Evolutionary conservation across 2,888 invertebrate species (phyloP).

Genomic region (Eristalinus sepulchralis): DNA sequence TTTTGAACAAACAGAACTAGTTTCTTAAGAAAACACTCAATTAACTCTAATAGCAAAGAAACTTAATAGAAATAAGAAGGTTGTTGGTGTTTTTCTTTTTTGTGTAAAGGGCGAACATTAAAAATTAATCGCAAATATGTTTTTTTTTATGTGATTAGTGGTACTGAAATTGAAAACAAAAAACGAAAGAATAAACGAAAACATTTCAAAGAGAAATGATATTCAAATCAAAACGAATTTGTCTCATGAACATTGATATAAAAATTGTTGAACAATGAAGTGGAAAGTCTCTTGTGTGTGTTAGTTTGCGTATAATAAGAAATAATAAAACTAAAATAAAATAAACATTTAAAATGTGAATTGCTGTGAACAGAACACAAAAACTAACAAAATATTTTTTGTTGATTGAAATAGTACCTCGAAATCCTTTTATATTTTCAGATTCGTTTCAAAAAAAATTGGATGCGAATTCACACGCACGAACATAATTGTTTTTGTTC

Average conservation of each 20-base stretch:
- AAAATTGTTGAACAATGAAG: slow-evolving; percentile 56
- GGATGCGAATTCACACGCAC: slow-evolving; percentile 51
- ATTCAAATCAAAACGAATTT: background rate
- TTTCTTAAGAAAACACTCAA: slow-evolving; percentile 47
- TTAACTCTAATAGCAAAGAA: slow-evolving; percentile 64
- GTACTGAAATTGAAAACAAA: slow-evolving; percentile 57
- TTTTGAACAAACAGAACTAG: slow-evolving; percentile 53
- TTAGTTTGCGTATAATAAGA: slow-evolving; percentile 29
- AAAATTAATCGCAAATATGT: slow-evolving; percentile 8
- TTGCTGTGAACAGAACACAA: slow-evolving; percentile 75
- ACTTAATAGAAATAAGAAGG: slow-evolving; percentile 27
- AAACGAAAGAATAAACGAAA: slow-evolving; percentile 32
- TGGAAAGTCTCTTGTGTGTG: slow-evolving; percentile 65
- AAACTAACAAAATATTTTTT: slow-evolving; percentile 15
- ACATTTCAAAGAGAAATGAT: slow-evolving; percentile 3
- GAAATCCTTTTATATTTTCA: slow-evolving; percentile 77
- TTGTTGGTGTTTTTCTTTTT: background rate
- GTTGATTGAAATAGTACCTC: slow-evolving; percentile 80
- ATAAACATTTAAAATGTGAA: slow-evolving; percentile 29
- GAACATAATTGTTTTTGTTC: slow-evolving; percentile 56
- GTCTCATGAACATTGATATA: slow-evolving; percentile 29
- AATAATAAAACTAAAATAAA: background rate
- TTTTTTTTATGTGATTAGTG: slow-evolving; percentile 54
- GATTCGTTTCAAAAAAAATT: slow-evolving; percentile 59
- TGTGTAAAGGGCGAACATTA: slow-evolving; percentile 56